Evolutionary conservation across 2,797 vertebrate species (phyloP), one percentile per base, ranked within the genome.

Genomic region (Manis crassicaudata): DNA sequence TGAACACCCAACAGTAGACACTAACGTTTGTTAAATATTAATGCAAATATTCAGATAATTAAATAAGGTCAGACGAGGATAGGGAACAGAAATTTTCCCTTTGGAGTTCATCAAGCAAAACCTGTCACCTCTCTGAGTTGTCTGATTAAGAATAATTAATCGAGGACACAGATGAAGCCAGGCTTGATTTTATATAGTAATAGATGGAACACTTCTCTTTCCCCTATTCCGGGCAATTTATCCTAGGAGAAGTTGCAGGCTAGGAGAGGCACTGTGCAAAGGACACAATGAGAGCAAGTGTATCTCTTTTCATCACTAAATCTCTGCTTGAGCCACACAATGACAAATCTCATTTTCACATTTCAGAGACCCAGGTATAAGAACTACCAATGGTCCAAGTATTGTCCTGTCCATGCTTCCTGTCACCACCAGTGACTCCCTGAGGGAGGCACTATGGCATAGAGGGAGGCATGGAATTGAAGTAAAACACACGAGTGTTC

Each of bases 41-140:
- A 89, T 90, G 81, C 18, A 92, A 94, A 85, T 75, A 85, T 84
- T 93, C 72, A 18, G 72, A 46, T 93, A 70, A 90, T 93, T 95
- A 89, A 92, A 84, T 88, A 82, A 92, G 63, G 50, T 87, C 43
- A 35, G 56, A 82, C 91, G 65, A 92, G 68, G 63, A 37, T 12
- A 80, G 58, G 37, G 37, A 92, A 90, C 62, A 88, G 37, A 94
- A 77, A 94, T 79, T 82, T 88, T 91, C 81, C 63, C 92, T 95
- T 46, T 80, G 60, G 63, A 65, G 72, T 58, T 88, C 88, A 56
- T 81, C 12, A 10, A 75, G 87, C 29, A 94, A 84, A 81, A 77
- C 17, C 54, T 73, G 63, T 70, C n/a, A 73, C 37, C 10, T 52
- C 40, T 67, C 89, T 63, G 82, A 67, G 21, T 93, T 80, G 77